Conservation (phyloP, 30 jellyfish, hydroid and myxozoan genomes). For the Kudoa iwatai region DNA sequence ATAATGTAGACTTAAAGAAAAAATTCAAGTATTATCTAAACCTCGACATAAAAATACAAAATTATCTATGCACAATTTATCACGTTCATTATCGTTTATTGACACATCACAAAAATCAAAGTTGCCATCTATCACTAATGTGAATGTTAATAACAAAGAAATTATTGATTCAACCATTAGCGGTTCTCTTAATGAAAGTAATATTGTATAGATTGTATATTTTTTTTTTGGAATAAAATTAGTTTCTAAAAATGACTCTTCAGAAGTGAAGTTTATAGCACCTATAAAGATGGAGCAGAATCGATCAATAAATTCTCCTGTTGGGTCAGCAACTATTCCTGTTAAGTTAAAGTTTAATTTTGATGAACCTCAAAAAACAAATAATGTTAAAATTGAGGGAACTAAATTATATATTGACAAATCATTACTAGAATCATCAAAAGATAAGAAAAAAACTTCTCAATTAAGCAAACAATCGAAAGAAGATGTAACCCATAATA, state of each 20-base stretch:
- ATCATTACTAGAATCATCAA: constrained; percentile 60
- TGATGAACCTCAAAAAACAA: not conserved
- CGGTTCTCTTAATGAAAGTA: constrained; percentile 29
- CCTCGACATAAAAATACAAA: constrained; percentile 56
- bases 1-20: too few species aligned
- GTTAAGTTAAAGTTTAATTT: not conserved
- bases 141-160: constrained; percentile 17
- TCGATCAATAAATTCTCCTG: too few species aligned
- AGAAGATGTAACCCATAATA: constrained; percentile 3
- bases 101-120: constrained; percentile 50
- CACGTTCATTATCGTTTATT: too few species aligned
- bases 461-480: constrained; percentile 27
- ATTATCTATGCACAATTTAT: constrained; percentile 65
- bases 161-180: constrained; percentile 12
- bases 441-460: constrained; percentile 36
- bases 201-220: too few species aligned
- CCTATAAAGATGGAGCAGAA: too few species aligned
- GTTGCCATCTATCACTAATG: constrained; percentile 18
- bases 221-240: too few species aligned
- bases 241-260: too few species aligned
- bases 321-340: not conserved
- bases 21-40: constrained; percentile 34
- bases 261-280: too few species aligned
- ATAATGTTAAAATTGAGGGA: constrained; percentile 44
- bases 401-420: constrained; percentile 43